phyloP scores from a whole-genome alignment of 2,888 invertebrate genomes.

The Apodemia duryi region DNA sequence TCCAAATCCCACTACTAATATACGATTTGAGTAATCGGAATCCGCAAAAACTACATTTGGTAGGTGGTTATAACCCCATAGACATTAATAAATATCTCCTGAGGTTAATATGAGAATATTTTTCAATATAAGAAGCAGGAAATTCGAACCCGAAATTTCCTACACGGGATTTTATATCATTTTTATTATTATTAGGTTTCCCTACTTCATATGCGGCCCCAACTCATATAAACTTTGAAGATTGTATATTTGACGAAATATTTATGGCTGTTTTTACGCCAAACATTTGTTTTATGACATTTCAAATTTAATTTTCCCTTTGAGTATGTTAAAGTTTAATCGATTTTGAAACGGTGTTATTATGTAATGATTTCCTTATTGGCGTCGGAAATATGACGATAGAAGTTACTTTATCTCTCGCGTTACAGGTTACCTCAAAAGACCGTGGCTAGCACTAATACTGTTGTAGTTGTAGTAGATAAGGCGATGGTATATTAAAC shows the following conservation, averaged over 20 bases:
- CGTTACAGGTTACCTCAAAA: no score
- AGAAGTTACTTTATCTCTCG: no score
- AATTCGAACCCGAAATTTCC: conserved; percentile 14
- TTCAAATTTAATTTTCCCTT: conserved; percentile 1
- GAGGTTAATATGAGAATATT: conserved; percentile 20
- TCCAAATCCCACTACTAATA: neutral
- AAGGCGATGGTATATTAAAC: no score
- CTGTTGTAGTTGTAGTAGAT: no score
- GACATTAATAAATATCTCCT: conserved; percentile 12
- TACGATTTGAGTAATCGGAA: neutral
- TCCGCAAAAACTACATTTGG: neutral
- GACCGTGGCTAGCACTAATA: no score
- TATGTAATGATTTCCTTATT: no score
- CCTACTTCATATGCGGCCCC: conserved; percentile 19
- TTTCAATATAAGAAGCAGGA: conserved; percentile 19
- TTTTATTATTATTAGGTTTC: conserved; percentile 19
- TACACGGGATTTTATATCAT: conserved; percentile 18
- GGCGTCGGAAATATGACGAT: no score
- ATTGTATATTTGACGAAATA: conserved; percentile 18
- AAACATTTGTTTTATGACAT: conserved; percentile 1
- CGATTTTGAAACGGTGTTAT: no score
- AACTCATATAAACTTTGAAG: conserved; percentile 14
- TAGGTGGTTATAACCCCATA: neutral
- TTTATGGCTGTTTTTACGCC: conserved; percentile 3
- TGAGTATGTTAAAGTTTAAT: neutral